Percentiles rank a stretch among this genome's conserved stretches.
phyloP scores from a whole-genome alignment of 2,888 invertebrate species.

The Isotomurus palustris region DNA sequence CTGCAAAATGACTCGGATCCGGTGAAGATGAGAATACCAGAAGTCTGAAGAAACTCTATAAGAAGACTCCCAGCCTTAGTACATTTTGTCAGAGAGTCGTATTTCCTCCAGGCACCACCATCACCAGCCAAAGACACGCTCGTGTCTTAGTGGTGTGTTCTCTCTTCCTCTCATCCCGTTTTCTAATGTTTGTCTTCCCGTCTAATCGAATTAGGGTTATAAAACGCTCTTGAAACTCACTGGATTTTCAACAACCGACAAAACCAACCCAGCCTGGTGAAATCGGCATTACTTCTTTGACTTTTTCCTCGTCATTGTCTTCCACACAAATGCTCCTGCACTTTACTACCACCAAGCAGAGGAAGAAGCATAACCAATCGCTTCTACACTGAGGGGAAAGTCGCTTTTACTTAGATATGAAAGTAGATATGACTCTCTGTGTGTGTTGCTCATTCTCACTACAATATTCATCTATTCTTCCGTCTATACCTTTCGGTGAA shows the following conservation, averaged over 20 bases:
- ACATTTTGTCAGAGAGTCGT: slow-evolving; percentile 14
- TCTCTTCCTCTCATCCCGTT: slow-evolving; percentile 13
- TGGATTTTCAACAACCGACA: slow-evolving; percentile 4
- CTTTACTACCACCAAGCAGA: no score
- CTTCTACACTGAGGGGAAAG: no score
- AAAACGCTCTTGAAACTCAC: slow-evolving; percentile 27
- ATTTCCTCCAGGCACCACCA: slow-evolving; percentile 12
- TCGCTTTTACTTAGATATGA: no score
- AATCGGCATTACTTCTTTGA: neutral
- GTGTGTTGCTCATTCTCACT: no score
- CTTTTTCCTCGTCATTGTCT: neutral
- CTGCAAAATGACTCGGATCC: no score
- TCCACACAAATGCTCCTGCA: neutral
- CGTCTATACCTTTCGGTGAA: no score
- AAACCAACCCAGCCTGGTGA: neutral
- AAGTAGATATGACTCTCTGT: no score
- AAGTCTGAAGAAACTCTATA: no score
- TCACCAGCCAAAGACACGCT: no score
- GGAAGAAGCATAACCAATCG: no score
- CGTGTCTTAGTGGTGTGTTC: slow-evolving; percentile 2
- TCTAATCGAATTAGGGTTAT: slow-evolving; percentile 39
- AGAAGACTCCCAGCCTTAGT: neutral
- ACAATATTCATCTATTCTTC: no score
- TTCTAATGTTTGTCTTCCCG: slow-evolving; percentile 32
- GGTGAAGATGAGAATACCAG: no score